phyloP scores from a whole-genome alignment of 2,888 invertebrate species.

The Ectropis crepuscularia region DNA sequence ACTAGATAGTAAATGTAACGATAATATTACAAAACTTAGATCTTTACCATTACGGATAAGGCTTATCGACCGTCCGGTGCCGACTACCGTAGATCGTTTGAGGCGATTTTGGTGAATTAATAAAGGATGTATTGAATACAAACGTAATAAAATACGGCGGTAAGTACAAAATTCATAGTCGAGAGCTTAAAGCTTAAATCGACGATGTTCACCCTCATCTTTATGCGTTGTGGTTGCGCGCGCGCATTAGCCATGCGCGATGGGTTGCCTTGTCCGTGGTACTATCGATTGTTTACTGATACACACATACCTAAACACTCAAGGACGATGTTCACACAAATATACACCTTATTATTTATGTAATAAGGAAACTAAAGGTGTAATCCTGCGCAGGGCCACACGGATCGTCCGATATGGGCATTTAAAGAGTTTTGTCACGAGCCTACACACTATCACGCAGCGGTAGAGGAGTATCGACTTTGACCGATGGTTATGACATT shows the following conservation, averaged over 20 bases:
- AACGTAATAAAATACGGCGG: conserved; percentile 67
- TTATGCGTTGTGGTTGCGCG: conserved; percentile 67
- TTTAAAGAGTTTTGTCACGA: conserved; percentile 82
- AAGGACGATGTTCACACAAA: conserved; percentile 58
- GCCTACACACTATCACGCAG: conserved; percentile 65
- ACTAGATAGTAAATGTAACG: conserved; percentile 42
- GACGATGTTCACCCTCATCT: conserved; percentile 67
- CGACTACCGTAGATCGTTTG: conserved; percentile 38
- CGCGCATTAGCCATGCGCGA: conserved; percentile 76
- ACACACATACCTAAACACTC: conserved; percentile 57
- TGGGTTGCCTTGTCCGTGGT: conserved; percentile 63
- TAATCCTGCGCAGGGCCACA: conserved; percentile 60
- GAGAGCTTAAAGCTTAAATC: conserved; percentile 59
- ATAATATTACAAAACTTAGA: conserved; percentile 41
- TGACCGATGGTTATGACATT: conserved; percentile 80
- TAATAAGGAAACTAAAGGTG: conserved; percentile 51
- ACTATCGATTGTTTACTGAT: conserved; percentile 77
- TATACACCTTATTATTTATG: conserved; percentile 56
- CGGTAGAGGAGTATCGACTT: conserved; percentile 74
- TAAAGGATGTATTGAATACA: conserved; percentile 71
- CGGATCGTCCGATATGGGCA: conserved; percentile 66
- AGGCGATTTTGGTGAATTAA: conserved; percentile 52
- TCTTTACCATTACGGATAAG: conserved; percentile 35
- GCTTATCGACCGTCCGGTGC: conserved; percentile 36
- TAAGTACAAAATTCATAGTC: conserved; percentile 67